Evolutionary conservation across 2,113 vertebrate genomes (phyloP).

Genomic region (Apaloderma vittatum): DNA sequence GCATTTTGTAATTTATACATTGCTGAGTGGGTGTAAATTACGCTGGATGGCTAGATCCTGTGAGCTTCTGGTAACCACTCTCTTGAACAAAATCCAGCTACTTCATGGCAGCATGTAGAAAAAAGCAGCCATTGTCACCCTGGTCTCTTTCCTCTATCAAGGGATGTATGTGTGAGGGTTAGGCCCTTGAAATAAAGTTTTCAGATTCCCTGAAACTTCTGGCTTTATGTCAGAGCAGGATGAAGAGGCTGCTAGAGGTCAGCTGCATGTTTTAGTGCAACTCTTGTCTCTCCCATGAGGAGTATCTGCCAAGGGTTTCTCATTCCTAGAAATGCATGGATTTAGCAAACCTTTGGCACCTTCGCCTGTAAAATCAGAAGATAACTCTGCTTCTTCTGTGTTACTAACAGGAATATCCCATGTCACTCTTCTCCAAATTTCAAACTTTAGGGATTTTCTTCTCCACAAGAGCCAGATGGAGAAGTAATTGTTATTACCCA

Average conservation of each 20-base stretch:
- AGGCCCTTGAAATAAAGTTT: not conserved
- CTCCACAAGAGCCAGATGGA: not conserved
- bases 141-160: not conserved
- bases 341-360: not conserved
- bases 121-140: not conserved
- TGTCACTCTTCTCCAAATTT: not conserved
- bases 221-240: not conserved
- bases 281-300: not conserved
- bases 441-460: not conserved
- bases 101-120: not conserved
- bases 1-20: not conserved
- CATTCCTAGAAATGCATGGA: not conserved
- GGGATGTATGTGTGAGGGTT: not conserved
- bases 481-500: not conserved
- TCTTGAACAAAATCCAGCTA: not conserved
- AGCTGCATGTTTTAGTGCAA: accelerated
- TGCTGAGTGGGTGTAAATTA: not conserved
- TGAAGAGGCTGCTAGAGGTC: not conserved
- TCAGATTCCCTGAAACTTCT: not conserved
- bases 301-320: not conserved
- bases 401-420: not conserved
- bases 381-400: not conserved
- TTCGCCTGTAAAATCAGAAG: not conserved
- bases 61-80: not conserved
- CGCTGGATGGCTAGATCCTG: not conserved